Percentiles rank a stretch among this genome's conserved stretches.
phyloP scores from a whole-genome alignment of 1,140 invertebrate genomes.

The Subanguina moxae region DNA sequence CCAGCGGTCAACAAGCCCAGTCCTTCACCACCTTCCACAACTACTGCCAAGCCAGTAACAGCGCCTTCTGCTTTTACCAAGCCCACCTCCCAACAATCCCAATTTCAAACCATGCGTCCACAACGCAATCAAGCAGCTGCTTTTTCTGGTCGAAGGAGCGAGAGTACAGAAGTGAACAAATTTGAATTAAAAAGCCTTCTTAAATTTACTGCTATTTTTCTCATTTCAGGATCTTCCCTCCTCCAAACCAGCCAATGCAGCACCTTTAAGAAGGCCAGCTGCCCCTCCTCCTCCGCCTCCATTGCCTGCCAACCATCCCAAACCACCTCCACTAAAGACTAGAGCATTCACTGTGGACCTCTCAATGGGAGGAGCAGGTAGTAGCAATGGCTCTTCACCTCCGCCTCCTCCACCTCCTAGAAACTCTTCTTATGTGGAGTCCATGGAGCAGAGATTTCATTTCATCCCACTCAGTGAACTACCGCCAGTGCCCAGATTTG shows the following conservation, averaged over 20 bases:
- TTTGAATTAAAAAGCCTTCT: neutral
- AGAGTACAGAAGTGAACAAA: slow-evolving; percentile 16
- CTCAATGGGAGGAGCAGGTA: neutral
- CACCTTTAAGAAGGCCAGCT: slow-evolving; percentile 16
- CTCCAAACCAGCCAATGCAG: neutral
- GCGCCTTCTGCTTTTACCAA: slow-evolving; percentile 4
- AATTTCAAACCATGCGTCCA: slow-evolving; percentile 24
- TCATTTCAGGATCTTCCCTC: neutral
- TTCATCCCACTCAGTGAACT: slow-evolving; percentile 34
- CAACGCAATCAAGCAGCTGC: slow-evolving; percentile 8
- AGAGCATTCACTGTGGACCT: neutral
- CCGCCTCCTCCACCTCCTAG: slow-evolving; percentile 33
- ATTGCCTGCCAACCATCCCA: neutral
- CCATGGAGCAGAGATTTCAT: slow-evolving; percentile 40
- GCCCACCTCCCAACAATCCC: slow-evolving; percentile 14
- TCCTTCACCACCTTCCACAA: neutral
- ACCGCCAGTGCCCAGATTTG: slow-evolving; percentile 32
- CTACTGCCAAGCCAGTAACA: too few relatives aligned
- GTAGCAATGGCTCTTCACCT: slow-evolving; percentile 7
- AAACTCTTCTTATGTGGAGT: slow-evolving; percentile 40
- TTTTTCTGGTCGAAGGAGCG: neutral
- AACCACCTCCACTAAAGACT: neutral
- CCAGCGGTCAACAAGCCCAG: slow-evolving; percentile 6
- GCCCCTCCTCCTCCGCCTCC: slow-evolving; percentile 27
- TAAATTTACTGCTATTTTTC: neutral